These are phyloP conservation scores for Neodon shergylaensis DNA, from an alignment of 2,113 vertebrate species.

Conservation along the genomic window DNA sequence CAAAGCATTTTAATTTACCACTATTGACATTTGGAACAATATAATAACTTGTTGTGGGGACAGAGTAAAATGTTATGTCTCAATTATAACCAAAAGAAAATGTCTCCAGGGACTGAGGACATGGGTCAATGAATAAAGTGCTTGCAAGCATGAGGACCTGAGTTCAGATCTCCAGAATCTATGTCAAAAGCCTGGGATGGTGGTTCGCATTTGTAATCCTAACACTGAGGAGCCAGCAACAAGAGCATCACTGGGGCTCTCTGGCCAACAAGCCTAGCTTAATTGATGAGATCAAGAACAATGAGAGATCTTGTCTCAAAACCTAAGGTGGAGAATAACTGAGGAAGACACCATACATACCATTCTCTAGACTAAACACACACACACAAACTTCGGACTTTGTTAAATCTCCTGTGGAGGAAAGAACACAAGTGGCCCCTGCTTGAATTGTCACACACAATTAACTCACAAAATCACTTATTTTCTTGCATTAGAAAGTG, in stretches of 20 bases:
- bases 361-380: background rate
- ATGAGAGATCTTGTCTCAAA: no score
- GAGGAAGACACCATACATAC: background rate
- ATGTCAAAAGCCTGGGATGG: background rate
- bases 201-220: background rate
- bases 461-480: background rate
- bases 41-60: background rate
- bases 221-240: background rate
- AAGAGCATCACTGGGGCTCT: background rate
- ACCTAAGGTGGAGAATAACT: background rate
- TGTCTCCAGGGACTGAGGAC: background rate
- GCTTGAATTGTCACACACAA: no score
- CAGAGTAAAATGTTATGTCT: background rate
- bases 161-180: background rate
- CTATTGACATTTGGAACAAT: background rate
- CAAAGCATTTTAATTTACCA: background rate
- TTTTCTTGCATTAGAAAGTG: background rate
- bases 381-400: background rate
- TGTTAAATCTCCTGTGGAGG: background rate
- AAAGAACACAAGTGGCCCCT: no score
- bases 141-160: background rate
- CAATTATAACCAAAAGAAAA: background rate
- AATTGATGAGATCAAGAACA: background rate
- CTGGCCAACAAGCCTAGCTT: background rate
- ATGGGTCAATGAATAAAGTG: background rate